phyloP scores from a whole-genome alignment of 37 sponge, comb jelly and placozoan species.

The Mnemiopsis leidyi region DNA sequence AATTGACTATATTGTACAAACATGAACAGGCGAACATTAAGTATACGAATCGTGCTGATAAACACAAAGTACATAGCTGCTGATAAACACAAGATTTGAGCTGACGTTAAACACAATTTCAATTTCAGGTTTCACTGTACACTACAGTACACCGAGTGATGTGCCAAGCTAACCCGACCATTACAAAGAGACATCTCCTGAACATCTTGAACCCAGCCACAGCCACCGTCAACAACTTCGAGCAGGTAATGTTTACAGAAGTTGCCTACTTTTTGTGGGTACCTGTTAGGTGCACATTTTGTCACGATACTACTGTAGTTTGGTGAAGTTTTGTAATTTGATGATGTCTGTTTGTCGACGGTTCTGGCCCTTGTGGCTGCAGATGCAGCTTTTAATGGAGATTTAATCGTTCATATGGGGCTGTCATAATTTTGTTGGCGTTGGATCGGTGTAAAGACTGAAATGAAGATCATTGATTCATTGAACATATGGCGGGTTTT shows the following conservation, averaged over 20 bases:
- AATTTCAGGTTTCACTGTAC: constrained; percentile 22
- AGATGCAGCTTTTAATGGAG: background rate
- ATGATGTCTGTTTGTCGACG: background rate
- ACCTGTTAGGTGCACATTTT: no score
- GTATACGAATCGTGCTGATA: no score
- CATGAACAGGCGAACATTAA: no score
- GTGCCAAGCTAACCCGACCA: constrained; percentile 33
- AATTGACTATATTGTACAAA: no score
- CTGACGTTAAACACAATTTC: no score
- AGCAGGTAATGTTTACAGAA: constrained; percentile 13
- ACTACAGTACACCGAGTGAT: constrained; percentile 29
- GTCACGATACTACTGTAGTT: background rate
- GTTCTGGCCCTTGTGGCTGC: background rate
- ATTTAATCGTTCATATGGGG: background rate
- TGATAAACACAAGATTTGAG: no score
- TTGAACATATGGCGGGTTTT: no score
- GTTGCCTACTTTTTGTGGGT: no score
- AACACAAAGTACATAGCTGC: no score
- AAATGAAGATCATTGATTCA: no score
- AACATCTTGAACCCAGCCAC: constrained; percentile 4
- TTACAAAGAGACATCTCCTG: constrained; percentile 26
- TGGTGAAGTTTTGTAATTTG: background rate
- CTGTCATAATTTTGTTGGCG: no score
- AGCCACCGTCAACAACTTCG: constrained; percentile 23
- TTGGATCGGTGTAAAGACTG: no score